Evolutionary conservation across 1,140 invertebrate species (phyloP).

Genomic region (Dendroctonus valens): DNA sequence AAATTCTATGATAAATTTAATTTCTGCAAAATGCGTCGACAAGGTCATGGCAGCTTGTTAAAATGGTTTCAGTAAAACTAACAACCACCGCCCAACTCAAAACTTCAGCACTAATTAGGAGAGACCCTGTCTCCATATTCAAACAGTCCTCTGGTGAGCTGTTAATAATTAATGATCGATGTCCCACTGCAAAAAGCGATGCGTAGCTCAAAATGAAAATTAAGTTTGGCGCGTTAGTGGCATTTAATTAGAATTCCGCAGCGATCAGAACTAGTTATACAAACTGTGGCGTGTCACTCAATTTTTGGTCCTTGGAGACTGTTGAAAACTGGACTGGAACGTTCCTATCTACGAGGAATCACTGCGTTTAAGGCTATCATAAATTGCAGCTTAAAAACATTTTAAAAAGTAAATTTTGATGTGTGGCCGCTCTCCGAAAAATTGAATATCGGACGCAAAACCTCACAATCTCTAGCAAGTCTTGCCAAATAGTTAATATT

Average conservation of each 20-base stretch:
- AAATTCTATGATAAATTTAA: too few relatives aligned
- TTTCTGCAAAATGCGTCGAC: too few relatives aligned
- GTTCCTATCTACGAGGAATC: too few relatives aligned
- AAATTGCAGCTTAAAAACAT: not conserved
- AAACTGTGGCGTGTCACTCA: too few relatives aligned
- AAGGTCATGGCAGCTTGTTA: not conserved
- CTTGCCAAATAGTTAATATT: too few relatives aligned
- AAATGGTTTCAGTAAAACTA: constrained; percentile 3
- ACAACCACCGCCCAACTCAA: not conserved
- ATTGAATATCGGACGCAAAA: too few relatives aligned
- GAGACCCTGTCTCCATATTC: not conserved
- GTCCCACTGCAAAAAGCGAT: not conserved
- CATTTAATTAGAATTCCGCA: too few relatives aligned
- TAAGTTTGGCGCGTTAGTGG: not conserved
- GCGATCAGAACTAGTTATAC: too few relatives aligned
- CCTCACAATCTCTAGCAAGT: too few relatives aligned
- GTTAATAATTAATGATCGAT: constrained; percentile 12
- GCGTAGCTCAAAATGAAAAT: not conserved
- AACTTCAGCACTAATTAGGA: constrained; percentile 3
- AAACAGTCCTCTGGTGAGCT: not conserved
- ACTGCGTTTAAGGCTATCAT: too few relatives aligned
- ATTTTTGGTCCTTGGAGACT: too few relatives aligned
- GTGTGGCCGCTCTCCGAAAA: not conserved
- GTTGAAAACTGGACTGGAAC: too few relatives aligned
- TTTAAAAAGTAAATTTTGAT: not conserved